Conservation (phyloP, 2,888 invertebrate species). For the Melinaea menophilus region DNA sequence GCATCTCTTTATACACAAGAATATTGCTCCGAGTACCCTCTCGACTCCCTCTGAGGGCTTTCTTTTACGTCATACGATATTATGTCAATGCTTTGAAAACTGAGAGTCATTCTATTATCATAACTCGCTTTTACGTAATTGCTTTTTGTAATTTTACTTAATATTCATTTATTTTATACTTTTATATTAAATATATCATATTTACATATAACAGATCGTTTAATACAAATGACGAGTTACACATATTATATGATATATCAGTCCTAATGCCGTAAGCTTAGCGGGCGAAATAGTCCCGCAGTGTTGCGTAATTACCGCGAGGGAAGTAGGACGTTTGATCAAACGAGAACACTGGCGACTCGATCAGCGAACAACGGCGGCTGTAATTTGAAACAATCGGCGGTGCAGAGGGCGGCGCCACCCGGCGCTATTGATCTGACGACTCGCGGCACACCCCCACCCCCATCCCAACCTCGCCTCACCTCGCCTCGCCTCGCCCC, state of each 20-base stretch:
- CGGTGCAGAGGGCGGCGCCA: conserved; percentile 68
- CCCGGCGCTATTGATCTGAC: conserved; percentile 75
- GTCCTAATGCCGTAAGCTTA: conserved; percentile 48
- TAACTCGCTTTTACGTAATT: conserved; percentile 11
- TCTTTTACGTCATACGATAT: conserved; percentile 21
- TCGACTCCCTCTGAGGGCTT: conserved; percentile 19
- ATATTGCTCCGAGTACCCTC: conserved; percentile 22
- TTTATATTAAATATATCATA: neutral
- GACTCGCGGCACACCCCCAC: conserved; percentile 35
- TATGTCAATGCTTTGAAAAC: conserved; percentile 19
- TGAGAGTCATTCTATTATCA: conserved; percentile 17
- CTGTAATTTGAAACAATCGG: conserved; percentile 78
- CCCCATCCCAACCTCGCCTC: conserved; percentile 41
- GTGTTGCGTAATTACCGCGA: conserved; percentile 74
- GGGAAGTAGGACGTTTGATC: conserved; percentile 72
- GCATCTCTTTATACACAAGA: conserved; percentile 21
- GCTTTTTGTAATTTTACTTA: neutral
- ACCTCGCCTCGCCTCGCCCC: conserved; percentile 36
- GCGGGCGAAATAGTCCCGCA: conserved; percentile 56
- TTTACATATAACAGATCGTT: no score
- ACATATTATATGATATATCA: no score
- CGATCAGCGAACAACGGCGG: conserved; percentile 75
- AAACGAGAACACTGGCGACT: conserved; percentile 73
- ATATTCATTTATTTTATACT: conserved; percentile 1
- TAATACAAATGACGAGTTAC: no score